Evolutionary conservation across 1,140 invertebrate genomes (phyloP).

Genomic region (Sycophaga agraensis): DNA sequence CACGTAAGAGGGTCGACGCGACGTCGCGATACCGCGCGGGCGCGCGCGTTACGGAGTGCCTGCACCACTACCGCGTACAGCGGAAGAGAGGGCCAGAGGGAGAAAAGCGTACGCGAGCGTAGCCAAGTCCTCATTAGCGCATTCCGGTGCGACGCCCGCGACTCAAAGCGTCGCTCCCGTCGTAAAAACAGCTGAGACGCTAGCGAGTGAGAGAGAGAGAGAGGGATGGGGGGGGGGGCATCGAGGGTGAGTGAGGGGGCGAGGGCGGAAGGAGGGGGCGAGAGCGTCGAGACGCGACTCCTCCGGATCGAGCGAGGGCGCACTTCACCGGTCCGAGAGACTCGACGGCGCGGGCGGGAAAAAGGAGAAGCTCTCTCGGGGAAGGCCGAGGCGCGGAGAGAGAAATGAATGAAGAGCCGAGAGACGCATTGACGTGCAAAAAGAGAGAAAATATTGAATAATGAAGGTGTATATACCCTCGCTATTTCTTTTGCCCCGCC

Average conservation of each 20-base stretch:
- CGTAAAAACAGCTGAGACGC: constrained; percentile 51
- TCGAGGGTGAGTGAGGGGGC: background rate
- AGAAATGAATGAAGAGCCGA: background rate
- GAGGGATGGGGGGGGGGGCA: constrained; percentile 6
- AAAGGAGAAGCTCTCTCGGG: no score
- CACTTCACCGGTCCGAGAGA: no score
- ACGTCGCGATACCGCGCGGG: no score
- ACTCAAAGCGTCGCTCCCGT: constrained; percentile 45
- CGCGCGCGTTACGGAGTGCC: no score
- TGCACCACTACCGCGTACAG: background rate
- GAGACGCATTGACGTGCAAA: background rate
- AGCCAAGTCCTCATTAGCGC: constrained; percentile 60
- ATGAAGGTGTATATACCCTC: background rate
- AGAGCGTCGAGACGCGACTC: background rate
- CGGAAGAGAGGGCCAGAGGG: background rate
- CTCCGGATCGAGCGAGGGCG: background rate
- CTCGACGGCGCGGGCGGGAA: no score
- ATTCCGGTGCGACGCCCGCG: constrained; percentile 56
- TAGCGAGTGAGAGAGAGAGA: background rate
- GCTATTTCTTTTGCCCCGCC: no score
- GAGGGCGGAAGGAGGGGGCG: background rate
- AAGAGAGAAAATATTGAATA: background rate
- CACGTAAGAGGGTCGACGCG: no score
- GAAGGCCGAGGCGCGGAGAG: background rate
- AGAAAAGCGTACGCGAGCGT: constrained; percentile 48